Evolutionary conservation across 2,797 vertebrate genomes (phyloP).

Genomic region (Balearica regulorum): DNA sequence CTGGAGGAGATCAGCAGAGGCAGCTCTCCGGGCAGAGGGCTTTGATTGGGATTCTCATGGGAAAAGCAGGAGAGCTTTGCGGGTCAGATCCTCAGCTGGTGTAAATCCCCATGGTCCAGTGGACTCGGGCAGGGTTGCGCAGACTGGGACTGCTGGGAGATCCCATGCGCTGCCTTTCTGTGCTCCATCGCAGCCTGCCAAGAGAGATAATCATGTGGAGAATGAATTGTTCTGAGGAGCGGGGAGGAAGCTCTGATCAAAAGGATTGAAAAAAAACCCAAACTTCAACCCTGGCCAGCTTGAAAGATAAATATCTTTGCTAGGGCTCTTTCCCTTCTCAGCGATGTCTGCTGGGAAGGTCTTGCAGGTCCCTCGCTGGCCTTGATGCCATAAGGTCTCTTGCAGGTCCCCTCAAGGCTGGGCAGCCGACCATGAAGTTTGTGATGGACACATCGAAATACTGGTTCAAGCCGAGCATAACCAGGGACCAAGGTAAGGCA

Average conservation of each 20-base stretch:
- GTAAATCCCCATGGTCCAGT: neutral
- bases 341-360: neutral
- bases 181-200: neutral
- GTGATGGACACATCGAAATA: conserved; percentile 91
- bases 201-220: neutral
- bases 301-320: neutral
- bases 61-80: neutral
- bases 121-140: neutral
- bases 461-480: conserved; percentile 90
- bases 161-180: neutral
- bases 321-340: neutral
- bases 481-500: conserved; percentile 72
- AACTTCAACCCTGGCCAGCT: neutral
- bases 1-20: neutral
- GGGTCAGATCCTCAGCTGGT: neutral
- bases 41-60: conserved; percentile 26
- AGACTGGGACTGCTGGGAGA: neutral
- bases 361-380: neutral
- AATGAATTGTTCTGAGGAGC: neutral
- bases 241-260: neutral
- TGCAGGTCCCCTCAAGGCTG: conserved; percentile 70
- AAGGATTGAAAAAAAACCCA: neutral
- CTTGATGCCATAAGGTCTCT: neutral
- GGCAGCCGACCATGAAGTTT: conserved; percentile 88
- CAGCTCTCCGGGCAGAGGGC: neutral